phyloP scores from a whole-genome alignment of 2,113 vertebrate species.

The Ursus arctos region DNA sequence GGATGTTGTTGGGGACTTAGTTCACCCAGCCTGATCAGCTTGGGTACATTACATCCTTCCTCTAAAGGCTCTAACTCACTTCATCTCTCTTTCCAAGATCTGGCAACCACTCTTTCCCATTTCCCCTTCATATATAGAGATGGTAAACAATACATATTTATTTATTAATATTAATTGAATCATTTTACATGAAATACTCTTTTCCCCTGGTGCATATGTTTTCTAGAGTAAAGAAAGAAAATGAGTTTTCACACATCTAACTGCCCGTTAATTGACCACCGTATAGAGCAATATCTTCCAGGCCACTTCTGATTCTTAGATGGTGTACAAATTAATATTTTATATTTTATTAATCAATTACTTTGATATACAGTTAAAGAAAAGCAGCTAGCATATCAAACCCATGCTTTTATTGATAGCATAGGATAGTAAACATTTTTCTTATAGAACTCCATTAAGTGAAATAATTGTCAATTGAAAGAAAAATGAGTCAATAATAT shows the following conservation, averaged over 20 bases:
- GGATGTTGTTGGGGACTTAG: neutral
- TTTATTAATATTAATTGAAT: slow-evolving; percentile 9
- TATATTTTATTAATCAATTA: slow-evolving; percentile 1
- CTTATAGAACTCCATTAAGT: neutral
- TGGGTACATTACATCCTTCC: neutral
- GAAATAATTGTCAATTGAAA: neutral
- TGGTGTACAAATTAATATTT: neutral
- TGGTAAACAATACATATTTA: neutral
- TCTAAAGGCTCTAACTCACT: neutral
- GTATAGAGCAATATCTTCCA: neutral
- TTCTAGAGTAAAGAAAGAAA: slow-evolving; percentile 19
- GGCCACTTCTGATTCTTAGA: neutral
- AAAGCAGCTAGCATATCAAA: neutral
- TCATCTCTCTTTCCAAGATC: neutral
- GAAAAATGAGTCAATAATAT: neutral
- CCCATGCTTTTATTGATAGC: neutral
- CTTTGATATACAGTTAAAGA: neutral
- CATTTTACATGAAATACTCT: neutral
- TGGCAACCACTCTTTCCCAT: neutral
- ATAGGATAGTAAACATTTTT: neutral
- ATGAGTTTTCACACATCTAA: neutral
- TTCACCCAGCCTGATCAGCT: neutral
- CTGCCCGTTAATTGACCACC: neutral
- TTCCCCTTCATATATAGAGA: neutral
- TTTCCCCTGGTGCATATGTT: neutral